Evolutionary conservation across 2,797 vertebrate species (phyloP), one percentile per base, ranked within the genome.

Genomic region (Thalassophryne amazonica): DNA sequence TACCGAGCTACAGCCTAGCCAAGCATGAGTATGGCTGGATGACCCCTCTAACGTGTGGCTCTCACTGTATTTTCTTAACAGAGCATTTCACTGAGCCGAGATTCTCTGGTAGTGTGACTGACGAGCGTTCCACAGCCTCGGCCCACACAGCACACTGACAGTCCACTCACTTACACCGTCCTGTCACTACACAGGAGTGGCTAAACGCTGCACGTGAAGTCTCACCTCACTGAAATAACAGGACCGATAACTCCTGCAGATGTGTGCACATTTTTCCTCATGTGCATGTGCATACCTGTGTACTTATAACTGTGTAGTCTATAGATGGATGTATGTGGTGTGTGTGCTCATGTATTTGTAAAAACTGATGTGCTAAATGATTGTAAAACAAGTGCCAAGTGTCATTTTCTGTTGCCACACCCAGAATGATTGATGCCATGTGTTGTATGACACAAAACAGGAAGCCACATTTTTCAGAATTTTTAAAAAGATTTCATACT

Each of bases 21-120:
- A 7, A 6, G 53, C 79, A 72, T 54, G 51, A 47, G 57, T 69
- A 40, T 73, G 65, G 60, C 43, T 46, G 38, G 54, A 20, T 34
- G 30, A 28, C n/a, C n/a, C 81, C 34, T 80, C 87, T 91, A 88
- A 91, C 50, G 7, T 86, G 35, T 86, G 76, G 77, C 79, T 89
- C 72, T 87, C 57, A 75, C 65, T 92, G 78, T 91, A 76, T 91
- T 83, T 76, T 73, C n/a, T 84, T 84, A 83, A 91, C 90, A 92
- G 91, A 91, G 80, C 81, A 60, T 75, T 59, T 86, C 88, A 55
- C 87, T 85, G 86, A 91, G 90, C 88, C n/a, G 90, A 71, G 89
- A 83, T 62, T 80, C 89, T 73, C 88, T 92, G n/a, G 80, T 90
- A 83, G 90, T 92, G 80, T 92, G 90, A 92, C 53, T n/a, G n/a